Base-by-base conservation (phyloP, 1,140 invertebrate species). In the Lepidurus arcticus region DNA sequence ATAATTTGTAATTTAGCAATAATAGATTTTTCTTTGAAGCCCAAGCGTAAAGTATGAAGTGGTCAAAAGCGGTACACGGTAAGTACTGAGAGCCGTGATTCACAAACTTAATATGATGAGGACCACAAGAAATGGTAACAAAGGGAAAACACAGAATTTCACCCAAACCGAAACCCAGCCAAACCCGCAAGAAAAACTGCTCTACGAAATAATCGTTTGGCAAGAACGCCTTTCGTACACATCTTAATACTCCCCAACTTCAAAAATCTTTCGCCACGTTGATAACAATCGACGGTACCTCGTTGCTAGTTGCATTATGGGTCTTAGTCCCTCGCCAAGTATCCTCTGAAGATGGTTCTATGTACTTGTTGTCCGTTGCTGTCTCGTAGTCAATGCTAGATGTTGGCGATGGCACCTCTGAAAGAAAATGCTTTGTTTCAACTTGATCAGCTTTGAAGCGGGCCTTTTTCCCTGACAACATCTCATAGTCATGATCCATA, bases 211-310 rank as follows among this genome's bases (percentile, higher is more conserved):
- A 21, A 65, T 10, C 13, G 8, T n/a, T 11, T 16, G 16, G 4
- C 1, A 65, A 65, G 53, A 16, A 21, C 53, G 53, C 13, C 8
- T 21, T 13, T 65, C 16, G 16, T 13, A 65, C 21, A 1, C 47
- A 65, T 65, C 13, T 21, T 65, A 21, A 65, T n/a, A 65, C 53
- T 6, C 47, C 26, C 1, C 1, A 26, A 65, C n/a, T 65, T 65
- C 53, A 65, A 21, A 65, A 13, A 65, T 65, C 53, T 16, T 65
- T 65, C 21, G 53, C 8, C 16, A 65, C 53, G 53, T 65, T 65
- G 53, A 65, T 65, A 65, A 65, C 53, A 65, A 65, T 65, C 53
- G 53, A 65, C 53, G 53, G 53, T n/a, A 65, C 53, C 9, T 65
- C 53, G 21, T 16, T 65, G 8, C 53, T 65, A 13, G 53, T 65